These are phyloP conservation scores for Drosophila diplacantha DNA, from an alignment of 2,888 invertebrate species.

Conservation along the genomic window DNA sequence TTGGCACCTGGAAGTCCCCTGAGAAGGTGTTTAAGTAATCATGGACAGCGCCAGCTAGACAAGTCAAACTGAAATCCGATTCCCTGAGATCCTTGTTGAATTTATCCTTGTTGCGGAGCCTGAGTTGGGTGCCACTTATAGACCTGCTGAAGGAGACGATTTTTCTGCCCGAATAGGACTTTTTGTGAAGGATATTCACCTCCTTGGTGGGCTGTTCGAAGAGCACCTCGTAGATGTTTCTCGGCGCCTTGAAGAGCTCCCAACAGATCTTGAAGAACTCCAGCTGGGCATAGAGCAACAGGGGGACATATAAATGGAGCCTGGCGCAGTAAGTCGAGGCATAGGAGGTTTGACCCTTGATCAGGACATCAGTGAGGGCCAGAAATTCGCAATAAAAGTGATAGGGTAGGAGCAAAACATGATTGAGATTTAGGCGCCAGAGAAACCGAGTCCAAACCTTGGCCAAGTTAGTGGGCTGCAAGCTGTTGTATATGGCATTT, in stretches of 20 bases:
- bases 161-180: slow-evolving; percentile 76
- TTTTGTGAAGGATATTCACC: slow-evolving; percentile 74
- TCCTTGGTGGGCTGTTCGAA: slow-evolving; percentile 73
- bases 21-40: slow-evolving; percentile 71
- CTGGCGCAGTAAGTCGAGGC: slow-evolving; percentile 70
- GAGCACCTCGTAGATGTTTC: slow-evolving; percentile 76
- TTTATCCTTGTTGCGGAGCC: slow-evolving; percentile 63
- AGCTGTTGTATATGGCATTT: slow-evolving; percentile 75
- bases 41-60: slow-evolving; percentile 73
- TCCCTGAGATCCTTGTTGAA: slow-evolving; percentile 68
- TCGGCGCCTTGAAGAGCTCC: slow-evolving; percentile 75
- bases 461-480: slow-evolving; percentile 78
- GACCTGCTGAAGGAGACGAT: slow-evolving; percentile 76
- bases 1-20: slow-evolving; percentile 60
- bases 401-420: slow-evolving; percentile 70
- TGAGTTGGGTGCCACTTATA: slow-evolving; percentile 74
- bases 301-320: slow-evolving; percentile 72
- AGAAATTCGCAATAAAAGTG: slow-evolving; percentile 68
- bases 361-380: slow-evolving; percentile 70
- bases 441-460: slow-evolving; percentile 71
- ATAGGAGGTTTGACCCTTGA: slow-evolving; percentile 69
- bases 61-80: slow-evolving; percentile 74
- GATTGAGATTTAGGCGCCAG: slow-evolving; percentile 73
- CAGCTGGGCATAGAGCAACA: slow-evolving; percentile 72
- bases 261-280: slow-evolving; percentile 73